A percentile compares a stretch with the other conserved stretches of the same genome.
Evolutionary conservation across 1,140 invertebrate genomes (phyloP).

Genomic region (Panagrolaimus sp.): DNA sequence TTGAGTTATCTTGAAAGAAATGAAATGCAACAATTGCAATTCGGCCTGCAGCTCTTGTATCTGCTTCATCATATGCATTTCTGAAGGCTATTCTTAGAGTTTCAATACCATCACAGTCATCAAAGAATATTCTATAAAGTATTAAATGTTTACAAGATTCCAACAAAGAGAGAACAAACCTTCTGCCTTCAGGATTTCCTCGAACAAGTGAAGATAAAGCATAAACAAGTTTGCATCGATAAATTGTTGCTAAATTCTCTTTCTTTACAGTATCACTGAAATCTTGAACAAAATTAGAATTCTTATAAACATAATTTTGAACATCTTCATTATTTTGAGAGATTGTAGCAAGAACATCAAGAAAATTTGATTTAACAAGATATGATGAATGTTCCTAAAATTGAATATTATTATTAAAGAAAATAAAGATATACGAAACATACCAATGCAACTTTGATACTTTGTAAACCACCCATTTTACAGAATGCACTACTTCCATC

Average conservation of each 20-base stretch:
- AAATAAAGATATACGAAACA: neutral
- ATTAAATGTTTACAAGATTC: no score
- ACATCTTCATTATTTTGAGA: conserved; percentile 11
- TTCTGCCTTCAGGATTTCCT: neutral
- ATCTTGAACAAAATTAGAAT: neutral
- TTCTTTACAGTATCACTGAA: neutral
- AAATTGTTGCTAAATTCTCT: neutral
- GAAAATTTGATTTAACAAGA: neutral
- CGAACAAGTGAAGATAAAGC: conserved; percentile 7
- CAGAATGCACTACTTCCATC: neutral
- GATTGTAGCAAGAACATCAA: neutral
- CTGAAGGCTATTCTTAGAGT: neutral
- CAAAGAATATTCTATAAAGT: neutral
- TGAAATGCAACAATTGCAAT: neutral
- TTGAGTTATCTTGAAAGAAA: no score
- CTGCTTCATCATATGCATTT: neutral
- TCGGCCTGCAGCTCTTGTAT: neutral
- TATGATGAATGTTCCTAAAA: conserved; percentile 7
- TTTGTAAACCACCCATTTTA: neutral
- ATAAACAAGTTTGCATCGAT: conserved; percentile 10
- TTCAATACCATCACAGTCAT: conserved; percentile 8
- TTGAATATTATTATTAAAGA: neutral
- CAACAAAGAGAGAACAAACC: no score
- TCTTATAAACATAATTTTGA: conserved; percentile 3
- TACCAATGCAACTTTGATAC: conserved; percentile 1